phyloP scores from a whole-genome alignment of 2,113 vertebrate species.

The Dipodomys spectabilis region DNA sequence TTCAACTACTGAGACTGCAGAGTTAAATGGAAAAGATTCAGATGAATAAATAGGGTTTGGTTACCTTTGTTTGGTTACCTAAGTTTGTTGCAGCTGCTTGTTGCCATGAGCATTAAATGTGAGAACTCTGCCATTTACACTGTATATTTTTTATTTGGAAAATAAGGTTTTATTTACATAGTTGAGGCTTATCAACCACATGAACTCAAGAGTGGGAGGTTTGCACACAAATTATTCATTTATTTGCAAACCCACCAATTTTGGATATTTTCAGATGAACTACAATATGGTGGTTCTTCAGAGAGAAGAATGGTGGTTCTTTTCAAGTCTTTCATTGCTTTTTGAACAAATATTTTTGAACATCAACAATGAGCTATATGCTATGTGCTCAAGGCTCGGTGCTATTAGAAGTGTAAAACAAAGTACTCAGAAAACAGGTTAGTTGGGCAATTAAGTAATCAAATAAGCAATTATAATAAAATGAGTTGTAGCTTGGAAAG shows the following conservation, averaged over 20 bases:
- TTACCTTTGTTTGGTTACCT: constrained; percentile 54
- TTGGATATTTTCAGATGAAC: constrained; percentile 71
- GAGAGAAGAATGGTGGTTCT: constrained; percentile 38
- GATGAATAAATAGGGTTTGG: constrained; percentile 62
- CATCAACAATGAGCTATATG: not conserved
- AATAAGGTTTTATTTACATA: constrained; percentile 64
- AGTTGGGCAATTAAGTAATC: constrained; percentile 27
- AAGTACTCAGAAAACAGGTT: constrained; percentile 19
- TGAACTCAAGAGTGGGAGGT: constrained; percentile 59
- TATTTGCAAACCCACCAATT: constrained; percentile 60
- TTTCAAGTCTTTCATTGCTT: constrained; percentile 58
- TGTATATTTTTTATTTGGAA: constrained; percentile 62
- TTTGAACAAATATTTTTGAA: constrained; percentile 48
- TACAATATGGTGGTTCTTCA: constrained; percentile 56
- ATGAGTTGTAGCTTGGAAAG: constrained; percentile 26
- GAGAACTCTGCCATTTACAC: constrained; percentile 51
- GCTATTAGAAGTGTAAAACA: constrained; percentile 49
- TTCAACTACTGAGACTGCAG: constrained; percentile 59
- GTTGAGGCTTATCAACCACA: constrained; percentile 50
- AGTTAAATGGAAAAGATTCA: constrained; percentile 64
- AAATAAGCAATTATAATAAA: constrained; percentile 57
- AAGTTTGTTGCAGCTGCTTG: constrained; percentile 71
- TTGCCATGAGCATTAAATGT: constrained; percentile 62
- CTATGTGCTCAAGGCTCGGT: not conserved
- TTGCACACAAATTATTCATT: constrained; percentile 63